Evolutionary conservation across 2,797 vertebrate species (phyloP), one percentile per base, ranked within the genome.

Genomic region (Nannoperca australis): DNA sequence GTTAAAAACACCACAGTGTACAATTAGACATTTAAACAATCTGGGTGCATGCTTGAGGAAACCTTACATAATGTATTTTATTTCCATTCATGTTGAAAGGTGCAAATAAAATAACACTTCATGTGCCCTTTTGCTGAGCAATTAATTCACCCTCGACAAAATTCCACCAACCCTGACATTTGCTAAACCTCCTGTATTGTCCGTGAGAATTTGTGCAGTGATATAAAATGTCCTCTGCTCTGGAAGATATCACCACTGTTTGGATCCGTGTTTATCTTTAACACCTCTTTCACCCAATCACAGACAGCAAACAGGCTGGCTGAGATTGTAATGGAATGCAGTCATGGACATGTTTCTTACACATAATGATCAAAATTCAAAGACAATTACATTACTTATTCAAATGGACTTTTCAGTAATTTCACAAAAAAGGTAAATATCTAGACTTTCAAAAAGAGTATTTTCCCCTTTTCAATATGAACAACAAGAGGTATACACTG

Each of bases 131-230:
- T 36, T 50, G 50, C 38, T 68, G 44, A 24, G 61, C 50, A 74
- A 65, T 65, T 2, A 34, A 73, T 55, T 54, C 59, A 72, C 38
- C 5, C 49, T 49, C 18, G 36, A 44, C 38, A 55, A 64, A 32
- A 36, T 32, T 32, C 53, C 24, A 72, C 27, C 24, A 51, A 49
- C 22, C 12, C n/a, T 58, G 61, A 58, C 51, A 49, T 49, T 38
- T 58, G 49, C 38, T 34, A 22, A 54, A 34, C 7, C n/a, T 40
- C 32, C 6, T 40, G 5, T 17, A 27, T 20, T 49, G 22, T 22
- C 5, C 13, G 18, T 44, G 15, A 34, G 20, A 51, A 24, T 34
- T 3, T 40, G 44, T 34, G 36, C 6, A 27, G 7, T 4, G 32
- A 18, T n/a, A 70, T 14, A 1, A 49, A 32, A 63, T 30, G 51